These are phyloP conservation scores for Acrocyrtus sp. DNA, from an alignment of 2,888 invertebrate species.

Conservation along the genomic window DNA sequence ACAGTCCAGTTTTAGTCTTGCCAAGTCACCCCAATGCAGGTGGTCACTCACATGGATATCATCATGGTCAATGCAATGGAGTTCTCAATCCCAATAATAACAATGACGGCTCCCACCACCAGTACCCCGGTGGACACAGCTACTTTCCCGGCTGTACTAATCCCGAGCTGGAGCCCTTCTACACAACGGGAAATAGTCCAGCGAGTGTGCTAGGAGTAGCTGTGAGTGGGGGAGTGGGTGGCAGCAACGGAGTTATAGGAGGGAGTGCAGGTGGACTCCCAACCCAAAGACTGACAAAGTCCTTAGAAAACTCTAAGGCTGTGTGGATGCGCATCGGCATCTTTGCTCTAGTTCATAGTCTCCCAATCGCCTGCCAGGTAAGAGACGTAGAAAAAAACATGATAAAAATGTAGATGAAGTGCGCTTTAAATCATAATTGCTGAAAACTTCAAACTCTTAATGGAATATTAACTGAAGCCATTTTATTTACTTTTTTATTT, in stretches of 20 bases:
- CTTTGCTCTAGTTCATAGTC: conserved; percentile 58
- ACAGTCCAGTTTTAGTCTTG: conserved; percentile 56
- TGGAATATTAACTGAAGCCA: conserved; percentile 14
- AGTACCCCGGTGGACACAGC: conserved; percentile 21
- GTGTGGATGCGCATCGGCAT: conserved; percentile 61
- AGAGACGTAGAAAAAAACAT: conserved; percentile 3
- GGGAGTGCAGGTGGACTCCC: conserved; percentile 27
- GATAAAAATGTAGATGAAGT: too few relatives aligned
- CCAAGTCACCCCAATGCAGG: conserved; percentile 26
- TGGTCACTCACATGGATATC: conserved; percentile 19
- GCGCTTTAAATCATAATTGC: too few relatives aligned
- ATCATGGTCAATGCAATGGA: conserved; percentile 44
- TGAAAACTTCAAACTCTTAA: too few relatives aligned
- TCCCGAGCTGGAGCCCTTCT: conserved; percentile 35
- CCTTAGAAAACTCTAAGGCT: conserved; percentile 58
- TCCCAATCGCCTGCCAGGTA: conserved; percentile 59
- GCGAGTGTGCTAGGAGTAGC: conserved; percentile 54
- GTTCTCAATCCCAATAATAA: conserved; percentile 37
- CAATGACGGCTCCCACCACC: conserved; percentile 39
- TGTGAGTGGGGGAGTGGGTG: conserved; percentile 9
- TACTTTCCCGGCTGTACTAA: conserved; percentile 38
- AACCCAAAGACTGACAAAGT: conserved; percentile 53
- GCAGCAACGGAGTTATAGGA: conserved; percentile 7
- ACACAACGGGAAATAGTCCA: conserved; percentile 53
- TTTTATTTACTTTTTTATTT: conserved; percentile 11